phyloP scores from a whole-genome alignment of 2,888 invertebrate species.

The Mechanitis mazaeus region DNA sequence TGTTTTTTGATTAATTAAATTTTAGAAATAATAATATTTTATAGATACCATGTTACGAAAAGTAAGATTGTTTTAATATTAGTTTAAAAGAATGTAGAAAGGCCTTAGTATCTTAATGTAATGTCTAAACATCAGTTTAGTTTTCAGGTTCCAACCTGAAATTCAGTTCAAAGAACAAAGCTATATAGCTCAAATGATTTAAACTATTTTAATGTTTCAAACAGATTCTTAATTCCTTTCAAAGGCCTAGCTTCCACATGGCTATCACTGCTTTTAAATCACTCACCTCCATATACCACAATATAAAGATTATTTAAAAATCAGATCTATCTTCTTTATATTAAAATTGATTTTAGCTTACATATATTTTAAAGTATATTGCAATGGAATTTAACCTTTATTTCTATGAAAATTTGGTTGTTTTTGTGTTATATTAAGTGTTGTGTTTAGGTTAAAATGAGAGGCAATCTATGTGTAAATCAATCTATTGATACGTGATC shows the following conservation, averaged over 20 bases:
- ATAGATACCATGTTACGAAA: too few relatives aligned
- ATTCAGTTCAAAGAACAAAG: too few relatives aligned
- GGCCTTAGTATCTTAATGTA: too few relatives aligned
- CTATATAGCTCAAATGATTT: neutral
- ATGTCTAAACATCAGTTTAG: too few relatives aligned
- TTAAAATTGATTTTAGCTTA: conserved; percentile 17
- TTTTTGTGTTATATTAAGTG: conserved; percentile 7
- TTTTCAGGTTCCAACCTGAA: too few relatives aligned
- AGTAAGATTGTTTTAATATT: too few relatives aligned
- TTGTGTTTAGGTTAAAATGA: conserved; percentile 25
- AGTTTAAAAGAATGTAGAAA: too few relatives aligned
- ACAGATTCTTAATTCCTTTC: conserved; percentile 22
- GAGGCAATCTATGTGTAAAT: conserved; percentile 55
- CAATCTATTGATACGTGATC: conserved; percentile 66
- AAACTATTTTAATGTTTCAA: neutral
- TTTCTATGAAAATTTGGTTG: neutral
- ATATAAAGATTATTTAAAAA: conserved; percentile 11
- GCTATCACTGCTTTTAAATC: conserved; percentile 42
- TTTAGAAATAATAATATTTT: too few relatives aligned
- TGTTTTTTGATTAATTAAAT: too few relatives aligned
- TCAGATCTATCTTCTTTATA: rapidly evolving
- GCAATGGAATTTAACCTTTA: conserved; percentile 12
- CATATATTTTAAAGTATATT: neutral
- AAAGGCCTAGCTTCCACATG: conserved; percentile 38
- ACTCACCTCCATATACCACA: conserved; percentile 38